Evolutionary conservation across 2,113 vertebrate species (phyloP), one percentile per base, ranked within the genome.

Genomic region (Pao palembangensis): DNA sequence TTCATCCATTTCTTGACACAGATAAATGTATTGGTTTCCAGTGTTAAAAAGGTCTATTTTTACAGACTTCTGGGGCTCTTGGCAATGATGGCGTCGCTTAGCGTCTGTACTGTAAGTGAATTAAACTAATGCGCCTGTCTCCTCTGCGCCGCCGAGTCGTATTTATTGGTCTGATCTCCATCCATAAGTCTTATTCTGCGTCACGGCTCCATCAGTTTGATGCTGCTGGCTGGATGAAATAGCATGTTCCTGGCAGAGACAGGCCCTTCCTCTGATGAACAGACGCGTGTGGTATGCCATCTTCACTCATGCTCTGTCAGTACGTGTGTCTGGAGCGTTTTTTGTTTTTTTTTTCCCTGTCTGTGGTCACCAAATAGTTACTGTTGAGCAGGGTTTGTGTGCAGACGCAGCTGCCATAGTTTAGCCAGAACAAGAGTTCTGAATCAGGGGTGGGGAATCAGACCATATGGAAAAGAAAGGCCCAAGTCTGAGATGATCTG

Each of bases 51-150:
- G 15, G 16, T 46, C 38, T 41, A n/a, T 59, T 71, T 54, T 71
- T 73, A 58, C 17, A 71, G 75, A 79, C 60, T 68, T 71, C 71
- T 61, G 72, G 61, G 69, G 61, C 76, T 60, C 66, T 81, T 88
- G 83, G 78, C 83, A 82, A 41, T 52, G 61, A 61, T 65, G 55
- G 59, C 59, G 53, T 76, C 54, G 61, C 51, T 18, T 52, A 71
- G 64, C 78, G 84, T 79, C 79, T 64, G 63, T 77, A 67, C 58
- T 60, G 73, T 74, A 79, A 84, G 80, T 86, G 73, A 83, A 89
- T 89, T 82, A 89, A 87, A 83, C 71, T 79, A 86, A 87, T 89
- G 82, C 79, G 85, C 73, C 75, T 66, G 66, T 84, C 85, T 83
- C 61, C 68, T 75, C 63, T 69, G 57, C 80, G 72, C 67, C 75